These are phyloP conservation scores for Myrmecobius fasciatus DNA, from an alignment of 2,113 vertebrate species.

Conservation along the genomic window DNA sequence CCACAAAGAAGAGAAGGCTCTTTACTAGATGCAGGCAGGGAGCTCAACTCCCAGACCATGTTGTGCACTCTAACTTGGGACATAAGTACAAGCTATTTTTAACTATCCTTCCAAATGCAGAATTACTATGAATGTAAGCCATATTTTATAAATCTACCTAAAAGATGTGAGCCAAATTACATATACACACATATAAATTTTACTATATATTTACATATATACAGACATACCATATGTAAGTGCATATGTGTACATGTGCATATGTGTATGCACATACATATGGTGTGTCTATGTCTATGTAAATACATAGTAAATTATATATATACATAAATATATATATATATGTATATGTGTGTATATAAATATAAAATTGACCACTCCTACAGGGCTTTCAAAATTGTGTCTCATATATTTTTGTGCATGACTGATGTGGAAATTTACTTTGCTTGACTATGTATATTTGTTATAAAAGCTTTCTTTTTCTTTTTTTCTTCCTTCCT, in stretches of 20 bases:
- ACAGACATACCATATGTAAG: neutral
- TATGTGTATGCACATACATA: neutral
- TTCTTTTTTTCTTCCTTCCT: no score
- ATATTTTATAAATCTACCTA: neutral
- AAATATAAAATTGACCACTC: neutral
- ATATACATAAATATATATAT: neutral
- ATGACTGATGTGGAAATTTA: neutral
- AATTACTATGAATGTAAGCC: neutral
- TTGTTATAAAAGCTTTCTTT: neutral
- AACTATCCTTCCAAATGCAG: neutral
- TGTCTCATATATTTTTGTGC: neutral
- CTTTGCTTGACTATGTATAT: neutral
- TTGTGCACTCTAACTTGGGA: neutral
- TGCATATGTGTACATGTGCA: neutral
- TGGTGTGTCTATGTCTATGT: neutral
- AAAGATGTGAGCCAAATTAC: neutral
- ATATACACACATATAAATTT: neutral
- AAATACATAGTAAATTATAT: neutral
- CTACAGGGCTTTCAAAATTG: neutral
- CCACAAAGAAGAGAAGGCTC: neutral
- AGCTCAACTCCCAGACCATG: neutral
- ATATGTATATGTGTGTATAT: neutral
- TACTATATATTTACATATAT: neutral
- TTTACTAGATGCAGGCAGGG: neutral
- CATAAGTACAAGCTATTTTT: neutral